Evolutionary conservation across 2,888 invertebrate genomes (phyloP).

Genomic region (Acanthosepion esculentum): DNA sequence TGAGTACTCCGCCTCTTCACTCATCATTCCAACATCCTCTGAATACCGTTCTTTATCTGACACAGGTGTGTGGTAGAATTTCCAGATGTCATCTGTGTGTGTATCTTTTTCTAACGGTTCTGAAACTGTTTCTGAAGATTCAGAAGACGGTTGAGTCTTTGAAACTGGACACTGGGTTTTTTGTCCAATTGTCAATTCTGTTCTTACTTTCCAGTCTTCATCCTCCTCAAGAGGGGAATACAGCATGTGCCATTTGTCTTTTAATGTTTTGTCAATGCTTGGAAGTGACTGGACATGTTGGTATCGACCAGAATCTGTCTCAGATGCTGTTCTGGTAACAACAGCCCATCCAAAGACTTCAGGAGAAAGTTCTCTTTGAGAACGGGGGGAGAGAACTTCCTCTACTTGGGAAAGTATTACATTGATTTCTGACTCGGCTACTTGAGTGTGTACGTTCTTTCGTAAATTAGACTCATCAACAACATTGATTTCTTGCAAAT

Average conservation of each 20-base stretch:
- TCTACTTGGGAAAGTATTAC: background rate
- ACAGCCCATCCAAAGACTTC: background rate
- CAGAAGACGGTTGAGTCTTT: background rate
- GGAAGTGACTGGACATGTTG: background rate
- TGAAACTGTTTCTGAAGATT: background rate
- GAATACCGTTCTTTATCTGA: background rate
- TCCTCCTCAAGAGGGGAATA: slow-evolving; percentile 25
- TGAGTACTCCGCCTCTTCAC: background rate
- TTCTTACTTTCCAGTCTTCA: background rate
- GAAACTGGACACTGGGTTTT: too few relatives aligned
- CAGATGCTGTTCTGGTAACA: background rate
- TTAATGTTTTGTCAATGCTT: background rate
- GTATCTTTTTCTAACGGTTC: background rate
- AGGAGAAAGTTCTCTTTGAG: background rate
- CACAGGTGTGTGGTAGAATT: background rate
- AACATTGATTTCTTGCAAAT: background rate
- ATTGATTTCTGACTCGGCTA: background rate
- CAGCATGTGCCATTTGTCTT: background rate
- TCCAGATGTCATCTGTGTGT: background rate
- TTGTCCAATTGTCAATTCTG: background rate
- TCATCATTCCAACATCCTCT: background rate
- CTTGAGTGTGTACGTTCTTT: background rate
- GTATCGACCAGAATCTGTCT: background rate
- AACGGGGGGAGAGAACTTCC: background rate
- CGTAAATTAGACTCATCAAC: background rate